These are phyloP conservation scores for Hylaeus anthracinus DNA, from an alignment of 1,140 invertebrate species.

Conservation along the genomic window DNA sequence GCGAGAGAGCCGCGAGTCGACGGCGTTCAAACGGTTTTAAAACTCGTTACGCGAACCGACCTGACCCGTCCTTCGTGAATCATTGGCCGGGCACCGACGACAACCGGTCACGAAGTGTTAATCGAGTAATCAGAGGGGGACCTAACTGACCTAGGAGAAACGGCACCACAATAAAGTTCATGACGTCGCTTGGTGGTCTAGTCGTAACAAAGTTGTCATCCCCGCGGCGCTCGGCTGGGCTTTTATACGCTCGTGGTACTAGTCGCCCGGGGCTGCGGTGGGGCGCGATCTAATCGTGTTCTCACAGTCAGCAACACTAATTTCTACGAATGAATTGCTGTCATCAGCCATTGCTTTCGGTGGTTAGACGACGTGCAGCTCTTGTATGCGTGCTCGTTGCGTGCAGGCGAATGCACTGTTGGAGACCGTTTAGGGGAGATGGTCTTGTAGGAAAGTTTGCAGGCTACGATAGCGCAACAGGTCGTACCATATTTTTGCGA, in stretches of 20 bases:
- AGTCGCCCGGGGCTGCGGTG: no score
- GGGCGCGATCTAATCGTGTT: background rate
- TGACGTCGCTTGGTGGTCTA: background rate
- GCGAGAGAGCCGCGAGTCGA: background rate
- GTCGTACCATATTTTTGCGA: no score
- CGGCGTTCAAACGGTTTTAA: constrained; percentile 23
- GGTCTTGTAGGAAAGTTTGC: no score
- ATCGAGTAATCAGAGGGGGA: constrained; percentile 14
- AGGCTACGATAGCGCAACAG: no score
- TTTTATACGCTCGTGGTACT: background rate
- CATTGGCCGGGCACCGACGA: constrained; percentile 27
- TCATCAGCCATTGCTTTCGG: background rate
- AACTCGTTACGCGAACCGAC: constrained; percentile 2
- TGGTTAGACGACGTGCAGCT: no score
- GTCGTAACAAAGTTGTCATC: background rate
- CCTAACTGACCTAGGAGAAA: constrained; percentile 63
- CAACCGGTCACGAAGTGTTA: constrained; percentile 30
- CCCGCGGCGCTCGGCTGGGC: background rate
- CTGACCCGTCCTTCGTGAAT: constrained; percentile 40
- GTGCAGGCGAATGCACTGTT: no score
- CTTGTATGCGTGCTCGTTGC: no score
- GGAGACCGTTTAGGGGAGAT: no score
- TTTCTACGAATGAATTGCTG: background rate
- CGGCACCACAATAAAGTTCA: constrained; percentile 40
- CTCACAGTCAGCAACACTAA: background rate